Evolutionary conservation across 2,888 invertebrate species (phyloP), one percentile per base, ranked within the genome.

Genomic region (Achlya flavicornis): DNA sequence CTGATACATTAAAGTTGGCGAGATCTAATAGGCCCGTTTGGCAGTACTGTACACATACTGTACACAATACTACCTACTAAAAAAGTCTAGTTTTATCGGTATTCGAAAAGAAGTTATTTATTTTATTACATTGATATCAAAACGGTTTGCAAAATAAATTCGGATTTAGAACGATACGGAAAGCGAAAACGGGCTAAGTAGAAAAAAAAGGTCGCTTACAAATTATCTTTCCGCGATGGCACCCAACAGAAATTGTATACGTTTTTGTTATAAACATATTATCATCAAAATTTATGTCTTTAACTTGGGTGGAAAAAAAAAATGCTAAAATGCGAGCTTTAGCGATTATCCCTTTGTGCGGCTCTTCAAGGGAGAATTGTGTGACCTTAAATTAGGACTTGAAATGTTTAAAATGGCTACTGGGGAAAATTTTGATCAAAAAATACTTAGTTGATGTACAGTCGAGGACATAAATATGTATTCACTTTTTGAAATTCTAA

Each of bases 201-300:
- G 16, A 19, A 53, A 48, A 48, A 48, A 48, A 48, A 53, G 53
- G 53, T 53, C 19, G 53, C 53, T 19, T 53, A 53, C 53, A 53
- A 53, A 53, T 53, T 53, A 53, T 53, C 53, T 53, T 53, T 53
- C 19, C 53, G 19, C 53, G 53, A 53, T 53, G 53, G 53, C 53
- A 16, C 14, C 53, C 10, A 7, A 53, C 53, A 53, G 53, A 53
- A 19, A 53, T 53, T 53, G 19, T 41, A 43, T 43, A 60, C 60
- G 41, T 60, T 60, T 43, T 60, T 60, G 60, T 41, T 60, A 60
- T 43, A 16, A 41, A 60, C 60, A 43, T 60, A 60, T 60, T 60
- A 41, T 41, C 26, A 11, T 43, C 19, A 19, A 60, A 60, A 43
- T 60, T 60, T 60, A 60, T 41, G 41, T 26, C 43, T 41, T 43